phyloP scores from a whole-genome alignment of 2,888 invertebrate genomes.

The Flexamia atlantica region DNA sequence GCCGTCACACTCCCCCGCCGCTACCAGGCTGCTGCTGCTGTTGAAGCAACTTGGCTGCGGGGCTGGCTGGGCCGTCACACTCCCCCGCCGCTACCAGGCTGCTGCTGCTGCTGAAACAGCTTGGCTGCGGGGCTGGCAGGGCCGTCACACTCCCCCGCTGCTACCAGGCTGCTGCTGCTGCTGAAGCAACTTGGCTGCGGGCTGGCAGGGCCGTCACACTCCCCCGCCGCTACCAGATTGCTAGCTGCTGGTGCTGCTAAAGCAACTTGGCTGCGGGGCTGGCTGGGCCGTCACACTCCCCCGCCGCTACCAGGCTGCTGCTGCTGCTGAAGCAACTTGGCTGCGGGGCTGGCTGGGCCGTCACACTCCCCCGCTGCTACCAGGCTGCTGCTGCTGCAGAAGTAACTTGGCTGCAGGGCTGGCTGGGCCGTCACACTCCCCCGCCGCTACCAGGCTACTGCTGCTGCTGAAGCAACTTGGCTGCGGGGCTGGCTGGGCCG shows the following conservation, averaged over 20 bases:
- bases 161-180: background rate
- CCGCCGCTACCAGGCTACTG: background rate
- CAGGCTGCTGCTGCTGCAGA: background rate
- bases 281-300: constrained; percentile 2
- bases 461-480: background rate
- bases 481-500: background rate
- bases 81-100: background rate
- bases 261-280: background rate
- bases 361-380: background rate
- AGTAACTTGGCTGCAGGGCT: background rate
- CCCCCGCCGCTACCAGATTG: constrained; percentile 2
- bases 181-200: constrained; percentile 4
- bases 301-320: constrained; percentile 2
- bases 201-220: constrained; percentile 26
- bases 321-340: background rate
- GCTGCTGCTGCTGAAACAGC: too few relatives aligned
- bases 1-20: constrained; percentile 44
- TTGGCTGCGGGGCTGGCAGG: constrained; percentile 21
- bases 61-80: constrained; percentile 21
- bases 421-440: constrained; percentile 2
- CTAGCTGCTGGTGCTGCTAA: background rate
- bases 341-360: too few relatives aligned
- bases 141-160: constrained; percentile 42
- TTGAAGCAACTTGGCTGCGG: constrained; percentile 4
- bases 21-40: background rate